Percentiles rank a stretch among this genome's conserved stretches.
Evolutionary conservation across 2,888 invertebrate species (phyloP).

Genomic region (Ophonus ardosiacus): DNA sequence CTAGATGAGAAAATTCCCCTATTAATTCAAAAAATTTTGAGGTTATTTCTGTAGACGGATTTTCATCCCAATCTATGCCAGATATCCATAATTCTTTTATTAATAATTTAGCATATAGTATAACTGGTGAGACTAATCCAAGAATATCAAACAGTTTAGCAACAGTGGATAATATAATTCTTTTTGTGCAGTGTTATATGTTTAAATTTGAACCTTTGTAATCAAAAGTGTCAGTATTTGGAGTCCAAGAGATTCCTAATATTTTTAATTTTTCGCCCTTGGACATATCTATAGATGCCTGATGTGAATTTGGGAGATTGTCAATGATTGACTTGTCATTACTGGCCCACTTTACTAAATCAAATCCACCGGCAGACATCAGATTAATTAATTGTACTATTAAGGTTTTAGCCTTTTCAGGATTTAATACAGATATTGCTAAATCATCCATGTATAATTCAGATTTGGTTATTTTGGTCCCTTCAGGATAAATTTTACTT

Average conservation of each 20-base stretch:
- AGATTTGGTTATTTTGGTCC: slow-evolving; percentile 3
- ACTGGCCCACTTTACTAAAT: slow-evolving; percentile 61
- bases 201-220: not conserved
- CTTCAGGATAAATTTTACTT: slow-evolving; percentile 25
- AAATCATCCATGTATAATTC: slow-evolving; percentile 62
- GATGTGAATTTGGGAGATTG: not conserved
- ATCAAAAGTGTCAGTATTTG: too few relatives aligned
- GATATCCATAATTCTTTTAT: slow-evolving; percentile 15
- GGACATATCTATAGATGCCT: not conserved
- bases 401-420: not conserved
- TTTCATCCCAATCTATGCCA: slow-evolving; percentile 41
- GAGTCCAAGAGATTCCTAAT: not conserved
- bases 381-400: not conserved
- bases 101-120: too few relatives aligned
- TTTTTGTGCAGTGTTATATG: not conserved
- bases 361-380: slow-evolving; percentile 31
- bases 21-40: too few relatives aligned
- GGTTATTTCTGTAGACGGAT: not conserved
- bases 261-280: not conserved
- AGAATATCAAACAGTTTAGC: not conserved
- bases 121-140: too few relatives aligned
- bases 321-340: slow-evolving; percentile 41
- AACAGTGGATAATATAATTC: not conserved
- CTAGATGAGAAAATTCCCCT: too few relatives aligned
- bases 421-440: slow-evolving; percentile 16